phyloP scores from a whole-genome alignment of 2,888 invertebrate genomes.

The Euzophera pinguis region DNA sequence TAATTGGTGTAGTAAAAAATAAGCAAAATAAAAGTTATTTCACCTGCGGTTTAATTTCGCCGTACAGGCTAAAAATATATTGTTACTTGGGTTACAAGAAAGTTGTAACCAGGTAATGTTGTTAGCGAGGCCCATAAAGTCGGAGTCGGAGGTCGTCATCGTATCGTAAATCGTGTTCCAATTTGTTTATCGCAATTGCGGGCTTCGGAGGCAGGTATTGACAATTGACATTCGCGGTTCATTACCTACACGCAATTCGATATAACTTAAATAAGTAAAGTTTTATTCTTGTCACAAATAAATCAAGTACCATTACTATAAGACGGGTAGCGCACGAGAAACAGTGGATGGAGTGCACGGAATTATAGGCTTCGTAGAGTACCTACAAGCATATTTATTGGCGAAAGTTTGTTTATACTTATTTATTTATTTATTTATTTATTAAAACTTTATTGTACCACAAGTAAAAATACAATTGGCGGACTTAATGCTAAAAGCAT shows the following conservation, averaged over 20 bases:
- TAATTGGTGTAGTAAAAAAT: not conserved
- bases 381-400: too few species aligned
- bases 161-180: conserved; percentile 35
- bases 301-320: too few species aligned
- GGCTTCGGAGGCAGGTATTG: conserved; percentile 37
- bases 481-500: too few species aligned
- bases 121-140: conserved; percentile 22
- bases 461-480: too few species aligned
- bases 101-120: conserved; percentile 22
- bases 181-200: conserved; percentile 38
- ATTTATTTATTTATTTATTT: too few species aligned
- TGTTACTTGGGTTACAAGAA: conserved; percentile 19
- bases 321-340: too few species aligned
- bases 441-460: too few species aligned
- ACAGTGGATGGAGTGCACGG: too few species aligned
- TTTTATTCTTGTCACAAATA: not conserved
- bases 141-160: conserved; percentile 25
- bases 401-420: too few species aligned
- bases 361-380: too few species aligned
- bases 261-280: not conserved
- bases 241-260: conserved; percentile 18
- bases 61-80: not conserved
- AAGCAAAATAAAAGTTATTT: not conserved
- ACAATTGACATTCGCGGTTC: conserved; percentile 43
- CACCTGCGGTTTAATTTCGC: not conserved